Conservation (phyloP, 2,797 vertebrate genomes). For the Pseudopleuronectes americanus region DNA sequence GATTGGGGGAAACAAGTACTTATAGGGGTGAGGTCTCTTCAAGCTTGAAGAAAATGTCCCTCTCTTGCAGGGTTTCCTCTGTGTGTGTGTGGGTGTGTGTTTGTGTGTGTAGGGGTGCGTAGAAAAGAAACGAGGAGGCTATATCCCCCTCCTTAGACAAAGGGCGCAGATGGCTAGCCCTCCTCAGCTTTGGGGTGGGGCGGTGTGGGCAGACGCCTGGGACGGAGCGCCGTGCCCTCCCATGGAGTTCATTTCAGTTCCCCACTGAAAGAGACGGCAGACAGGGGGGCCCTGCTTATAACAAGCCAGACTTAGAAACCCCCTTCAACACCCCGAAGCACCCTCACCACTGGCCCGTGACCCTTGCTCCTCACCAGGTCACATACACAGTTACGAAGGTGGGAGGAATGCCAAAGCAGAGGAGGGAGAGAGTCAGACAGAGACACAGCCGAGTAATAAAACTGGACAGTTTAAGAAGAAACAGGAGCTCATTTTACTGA, state of each 20-base stretch:
- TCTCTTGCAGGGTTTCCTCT: conserved; percentile 24
- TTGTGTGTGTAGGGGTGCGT: conserved; percentile 49
- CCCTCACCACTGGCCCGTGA: conserved; percentile 66
- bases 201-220: conserved; percentile 74
- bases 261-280: conserved; percentile 67
- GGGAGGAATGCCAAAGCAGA: conserved; percentile 63
- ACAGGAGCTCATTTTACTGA: not conserved
- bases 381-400: conserved; percentile 67
- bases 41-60: conserved; percentile 40
- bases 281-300: conserved; percentile 61
- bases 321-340: conserved; percentile 37
- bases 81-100: conserved; percentile 41
- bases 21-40: conserved; percentile 19
- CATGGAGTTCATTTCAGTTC: conserved; percentile 79
- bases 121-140: conserved; percentile 61
- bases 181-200: conserved; percentile 74
- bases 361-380: conserved; percentile 65
- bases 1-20: conserved; percentile 9
- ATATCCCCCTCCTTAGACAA: conserved; percentile 77
- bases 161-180: conserved; percentile 84
- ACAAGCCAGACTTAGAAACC: conserved; percentile 75
- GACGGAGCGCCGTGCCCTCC: conserved; percentile 73
- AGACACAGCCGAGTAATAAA: not conserved
- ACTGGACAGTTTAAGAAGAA: not conserved
- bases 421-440: conserved; percentile 7